Percentiles rank a stretch among this genome's conserved stretches.
These are phyloP conservation scores for Spheniscus mendiculus DNA, from an alignment of 2,113 vertebrate genomes.

Conservation along the genomic window DNA sequence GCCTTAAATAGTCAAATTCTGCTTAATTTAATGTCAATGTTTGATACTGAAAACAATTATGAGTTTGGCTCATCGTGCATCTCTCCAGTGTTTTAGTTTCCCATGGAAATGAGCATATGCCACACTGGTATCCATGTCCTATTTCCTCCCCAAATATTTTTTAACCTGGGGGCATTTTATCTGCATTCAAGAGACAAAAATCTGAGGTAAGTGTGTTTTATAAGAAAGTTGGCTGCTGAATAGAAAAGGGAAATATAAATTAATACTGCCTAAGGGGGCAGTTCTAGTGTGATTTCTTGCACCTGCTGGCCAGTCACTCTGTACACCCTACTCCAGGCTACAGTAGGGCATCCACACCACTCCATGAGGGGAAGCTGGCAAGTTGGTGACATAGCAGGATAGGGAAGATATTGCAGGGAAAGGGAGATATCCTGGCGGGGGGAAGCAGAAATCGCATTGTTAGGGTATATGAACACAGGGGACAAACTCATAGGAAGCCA, in stretches of 20 bases:
- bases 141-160: background rate
- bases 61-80: background rate
- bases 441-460: background rate
- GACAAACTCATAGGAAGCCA: background rate
- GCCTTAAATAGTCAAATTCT: background rate
- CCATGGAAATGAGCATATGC: background rate
- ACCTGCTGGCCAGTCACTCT: background rate
- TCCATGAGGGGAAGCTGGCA: background rate
- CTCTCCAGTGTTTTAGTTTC: background rate
- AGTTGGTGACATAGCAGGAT: background rate
- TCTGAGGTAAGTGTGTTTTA: background rate
- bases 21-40: background rate
- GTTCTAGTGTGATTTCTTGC: background rate
- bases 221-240: background rate
- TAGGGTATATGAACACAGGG: background rate
- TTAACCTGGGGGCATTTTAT: background rate
- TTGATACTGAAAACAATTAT: background rate
- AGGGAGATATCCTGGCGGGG: background rate
- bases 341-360: background rate
- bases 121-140: background rate
- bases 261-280: background rate
- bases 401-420: background rate
- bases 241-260: background rate
- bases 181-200: background rate
- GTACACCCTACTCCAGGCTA: background rate